Conservation (phyloP, 2,888 invertebrate species). For the Acronicta leporina region DNA sequence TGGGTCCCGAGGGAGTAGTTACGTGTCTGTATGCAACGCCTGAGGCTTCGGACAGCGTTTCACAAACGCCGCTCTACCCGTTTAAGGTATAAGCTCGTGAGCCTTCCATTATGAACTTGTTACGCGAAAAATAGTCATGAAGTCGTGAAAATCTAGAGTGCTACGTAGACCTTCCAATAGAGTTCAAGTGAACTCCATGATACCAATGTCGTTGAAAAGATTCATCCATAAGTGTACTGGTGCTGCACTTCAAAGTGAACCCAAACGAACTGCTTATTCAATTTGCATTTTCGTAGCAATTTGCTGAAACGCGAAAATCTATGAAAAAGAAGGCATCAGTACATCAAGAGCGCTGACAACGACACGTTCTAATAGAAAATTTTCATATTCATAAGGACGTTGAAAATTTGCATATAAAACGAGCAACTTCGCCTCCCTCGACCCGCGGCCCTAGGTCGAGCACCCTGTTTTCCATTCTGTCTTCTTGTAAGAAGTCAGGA, state of each 20-base stretch:
- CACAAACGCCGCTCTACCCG: constrained; percentile 38
- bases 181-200: neutral
- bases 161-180: neutral
- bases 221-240: constrained; percentile 12
- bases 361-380: constrained; percentile 89
- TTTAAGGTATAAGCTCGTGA: constrained; percentile 50
- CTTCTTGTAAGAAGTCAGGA: constrained; percentile 75
- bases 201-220: no score
- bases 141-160: neutral
- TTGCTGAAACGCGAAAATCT: constrained; percentile 73
- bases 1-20: constrained; percentile 70
- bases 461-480: constrained; percentile 80
- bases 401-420: constrained; percentile 88
- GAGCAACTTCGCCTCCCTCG: constrained; percentile 80
- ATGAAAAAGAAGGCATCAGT: constrained; percentile 71
- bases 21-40: constrained; percentile 72
- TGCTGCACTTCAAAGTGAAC: constrained; percentile 34
- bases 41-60: constrained; percentile 50
- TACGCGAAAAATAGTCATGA: constrained; percentile 3
- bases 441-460: constrained; percentile 71
- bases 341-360: constrained; percentile 85
- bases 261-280: constrained; percentile 56
- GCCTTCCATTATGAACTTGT: constrained; percentile 31
- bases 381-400: constrained; percentile 89
- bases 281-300: constrained; percentile 70